Conservation (phyloP, 2,113 vertebrate genomes). For the Chloropsis hardwickii region DNA sequence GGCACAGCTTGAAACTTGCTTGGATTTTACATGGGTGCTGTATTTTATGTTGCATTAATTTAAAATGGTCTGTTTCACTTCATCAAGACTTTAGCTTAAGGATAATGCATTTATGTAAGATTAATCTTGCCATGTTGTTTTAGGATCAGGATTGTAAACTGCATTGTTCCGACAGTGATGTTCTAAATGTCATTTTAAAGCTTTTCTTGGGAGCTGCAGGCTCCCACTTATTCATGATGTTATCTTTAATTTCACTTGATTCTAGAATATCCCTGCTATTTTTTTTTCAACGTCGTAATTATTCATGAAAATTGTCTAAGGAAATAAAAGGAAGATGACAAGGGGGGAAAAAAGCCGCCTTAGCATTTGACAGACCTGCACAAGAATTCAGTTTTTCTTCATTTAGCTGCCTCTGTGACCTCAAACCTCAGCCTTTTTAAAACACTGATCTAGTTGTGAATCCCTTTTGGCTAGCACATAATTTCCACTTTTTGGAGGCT, state of each 20-base stretch:
- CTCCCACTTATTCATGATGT: conserved; percentile 41
- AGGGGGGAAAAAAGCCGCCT: not conserved
- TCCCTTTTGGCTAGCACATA: not conserved
- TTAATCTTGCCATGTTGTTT: conserved; percentile 61
- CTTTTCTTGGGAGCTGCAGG: conserved; percentile 50
- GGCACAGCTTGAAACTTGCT: conserved; percentile 53
- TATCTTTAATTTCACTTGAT: conserved; percentile 41
- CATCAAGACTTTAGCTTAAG: conserved; percentile 63
- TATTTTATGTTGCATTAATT: conserved; percentile 40
- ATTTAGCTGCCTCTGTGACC: not conserved
- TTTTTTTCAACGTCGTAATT: conserved; percentile 24
- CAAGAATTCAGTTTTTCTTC: not conserved
- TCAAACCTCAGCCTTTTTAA: not conserved
- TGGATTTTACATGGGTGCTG: conserved; percentile 28
- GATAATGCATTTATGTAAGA: conserved; percentile 68
- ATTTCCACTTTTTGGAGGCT: not conserved
- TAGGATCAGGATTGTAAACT: conserved; percentile 51
- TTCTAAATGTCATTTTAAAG: conserved; percentile 45
- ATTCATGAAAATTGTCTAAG: conserved; percentile 25
- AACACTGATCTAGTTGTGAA: not conserved
- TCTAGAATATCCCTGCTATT: conserved; percentile 22
- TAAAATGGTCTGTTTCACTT: conserved; percentile 62
- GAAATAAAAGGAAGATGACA: conserved; percentile 9
- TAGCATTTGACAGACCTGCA: not conserved
- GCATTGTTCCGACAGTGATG: conserved; percentile 52